These are phyloP conservation scores for Lasiurus cinereus DNA, from an alignment of 2,113 vertebrate genomes.

Conservation along the genomic window DNA sequence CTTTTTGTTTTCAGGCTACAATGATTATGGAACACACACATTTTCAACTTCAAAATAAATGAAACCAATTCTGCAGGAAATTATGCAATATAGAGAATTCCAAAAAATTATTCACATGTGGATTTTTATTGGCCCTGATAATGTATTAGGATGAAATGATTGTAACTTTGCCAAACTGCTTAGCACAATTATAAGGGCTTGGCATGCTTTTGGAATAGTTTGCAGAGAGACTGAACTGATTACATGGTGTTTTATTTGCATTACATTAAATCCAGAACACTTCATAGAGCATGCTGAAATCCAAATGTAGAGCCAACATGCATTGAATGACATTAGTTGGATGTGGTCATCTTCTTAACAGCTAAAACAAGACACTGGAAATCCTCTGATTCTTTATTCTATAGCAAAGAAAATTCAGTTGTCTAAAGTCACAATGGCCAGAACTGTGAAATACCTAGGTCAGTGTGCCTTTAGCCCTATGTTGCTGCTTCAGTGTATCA, in stretches of 20 bases:
- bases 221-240: slow-evolving; percentile 75
- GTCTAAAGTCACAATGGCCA: not conserved
- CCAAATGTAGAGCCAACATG: slow-evolving; percentile 52
- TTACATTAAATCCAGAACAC: slow-evolving; percentile 75
- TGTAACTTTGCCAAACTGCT: slow-evolving; percentile 78
- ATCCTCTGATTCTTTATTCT: not conserved
- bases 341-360: slow-evolving; percentile 49
- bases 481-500: not conserved
- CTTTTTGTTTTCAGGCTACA: slow-evolving; percentile 15
- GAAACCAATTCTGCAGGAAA: slow-evolving; percentile 78
- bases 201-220: slow-evolving; percentile 62
- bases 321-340: slow-evolving; percentile 49
- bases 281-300: slow-evolving; percentile 54
- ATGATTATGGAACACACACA: not conserved
- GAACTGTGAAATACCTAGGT: not conserved
- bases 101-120: slow-evolving; percentile 79
- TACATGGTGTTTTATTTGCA: slow-evolving; percentile 75
- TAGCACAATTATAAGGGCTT: slow-evolving; percentile 68
- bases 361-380: not conserved
- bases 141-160: slow-evolving; percentile 76
- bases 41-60: slow-evolving; percentile 72
- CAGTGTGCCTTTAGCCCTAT: not conserved
- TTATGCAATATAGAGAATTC: slow-evolving; percentile 80
- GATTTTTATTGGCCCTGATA: slow-evolving; percentile 76
- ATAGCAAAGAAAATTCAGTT: slow-evolving; percentile 10